Evolutionary conservation across 2,888 invertebrate species (phyloP).

Genomic region (Megaustenia siamemsis): DNA sequence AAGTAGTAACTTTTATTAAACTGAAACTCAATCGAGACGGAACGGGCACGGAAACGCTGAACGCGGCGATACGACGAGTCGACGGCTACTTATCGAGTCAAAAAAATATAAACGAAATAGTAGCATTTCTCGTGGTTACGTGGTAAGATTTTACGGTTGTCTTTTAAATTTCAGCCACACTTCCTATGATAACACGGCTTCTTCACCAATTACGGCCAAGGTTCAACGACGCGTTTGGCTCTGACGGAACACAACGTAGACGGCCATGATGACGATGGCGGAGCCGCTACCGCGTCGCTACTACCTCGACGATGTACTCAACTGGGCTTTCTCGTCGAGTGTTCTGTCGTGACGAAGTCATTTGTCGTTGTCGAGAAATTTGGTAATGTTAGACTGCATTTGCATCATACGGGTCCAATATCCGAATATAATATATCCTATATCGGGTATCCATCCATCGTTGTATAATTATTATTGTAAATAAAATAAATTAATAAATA

Average conservation of each 20-base stretch:
- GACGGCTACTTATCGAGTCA: constrained; percentile 19
- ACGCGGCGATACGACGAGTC: constrained; percentile 24
- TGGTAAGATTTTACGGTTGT: constrained; percentile 50
- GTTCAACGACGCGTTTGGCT: background rate
- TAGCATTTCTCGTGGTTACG: constrained; percentile 44
- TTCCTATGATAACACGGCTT: constrained; percentile 2
- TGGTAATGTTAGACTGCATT: background rate
- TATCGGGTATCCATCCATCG: too few relatives aligned
- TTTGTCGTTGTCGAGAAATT: constrained; percentile 6
- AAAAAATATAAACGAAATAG: constrained; percentile 29
- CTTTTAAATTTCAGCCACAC: constrained; percentile 34
- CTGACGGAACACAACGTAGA: background rate
- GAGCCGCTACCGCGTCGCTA: background rate
- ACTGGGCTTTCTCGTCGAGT: background rate
- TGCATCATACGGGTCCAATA: background rate
- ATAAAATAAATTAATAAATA: too few relatives aligned
- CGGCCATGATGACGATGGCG: constrained; percentile 22
- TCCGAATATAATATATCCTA: too few relatives aligned
- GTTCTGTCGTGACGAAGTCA: constrained; percentile 1
- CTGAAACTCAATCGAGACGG: too few relatives aligned
- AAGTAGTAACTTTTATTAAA: too few relatives aligned
- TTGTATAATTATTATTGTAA: too few relatives aligned
- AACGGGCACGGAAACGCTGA: constrained; percentile 26
- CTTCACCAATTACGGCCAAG: background rate
- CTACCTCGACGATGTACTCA: background rate